A percentile compares a stretch with the other conserved stretches of the same genome.
Evolutionary conservation across 1,140 invertebrate species (phyloP).

Genomic region (Galleria mellonella): DNA sequence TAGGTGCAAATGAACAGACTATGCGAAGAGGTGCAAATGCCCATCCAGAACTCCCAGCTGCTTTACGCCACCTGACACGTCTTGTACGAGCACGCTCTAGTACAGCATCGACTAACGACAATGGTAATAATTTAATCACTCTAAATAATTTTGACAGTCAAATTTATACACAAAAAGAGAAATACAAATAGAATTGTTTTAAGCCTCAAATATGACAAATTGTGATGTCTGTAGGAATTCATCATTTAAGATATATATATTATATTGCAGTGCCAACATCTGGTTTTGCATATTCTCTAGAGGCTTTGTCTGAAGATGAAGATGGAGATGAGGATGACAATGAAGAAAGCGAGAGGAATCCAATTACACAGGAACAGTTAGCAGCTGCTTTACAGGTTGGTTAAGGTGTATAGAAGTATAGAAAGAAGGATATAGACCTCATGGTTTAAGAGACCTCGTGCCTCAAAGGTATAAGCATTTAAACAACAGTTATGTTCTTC

Average conservation of each 20-base stretch:
- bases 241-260: no score
- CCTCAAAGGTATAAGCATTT: no score
- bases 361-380: constrained; percentile 57
- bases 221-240: no score
- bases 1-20: constrained; percentile 55
- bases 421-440: no score
- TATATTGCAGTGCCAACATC: constrained; percentile 52
- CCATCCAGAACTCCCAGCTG: constrained; percentile 49
- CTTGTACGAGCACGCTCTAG: constrained; percentile 37
- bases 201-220: no score
- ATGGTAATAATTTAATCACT: constrained; percentile 19
- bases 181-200: no score
- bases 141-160: background rate
- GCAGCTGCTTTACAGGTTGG: constrained; percentile 46
- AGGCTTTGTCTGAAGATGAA: constrained; percentile 60
- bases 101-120: constrained; percentile 29
- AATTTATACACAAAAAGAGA: no score
- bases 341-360: constrained; percentile 43
- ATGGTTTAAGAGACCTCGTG: no score
- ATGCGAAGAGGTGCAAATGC: constrained; percentile 56
- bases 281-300: constrained; percentile 62
- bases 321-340: constrained; percentile 57
- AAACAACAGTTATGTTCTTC: no score
- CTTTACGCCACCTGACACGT: constrained; percentile 39
- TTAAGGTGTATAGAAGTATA: no score